phyloP scores from a whole-genome alignment of 2,888 invertebrate species.

The Molanna angustata region DNA sequence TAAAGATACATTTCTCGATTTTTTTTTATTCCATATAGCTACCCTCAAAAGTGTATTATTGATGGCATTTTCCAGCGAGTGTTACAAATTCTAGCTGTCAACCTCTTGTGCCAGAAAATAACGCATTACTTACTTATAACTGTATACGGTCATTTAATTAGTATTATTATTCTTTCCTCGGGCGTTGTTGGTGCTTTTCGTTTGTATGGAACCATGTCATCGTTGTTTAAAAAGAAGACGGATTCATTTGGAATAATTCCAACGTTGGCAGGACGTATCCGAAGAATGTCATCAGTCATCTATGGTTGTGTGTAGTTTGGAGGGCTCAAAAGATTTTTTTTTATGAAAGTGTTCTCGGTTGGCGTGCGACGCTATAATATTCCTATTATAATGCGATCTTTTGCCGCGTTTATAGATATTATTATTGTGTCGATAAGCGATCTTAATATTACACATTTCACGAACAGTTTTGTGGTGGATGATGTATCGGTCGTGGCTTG shows the following conservation, averaged over 20 bases:
- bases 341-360: constrained; percentile 12
- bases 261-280: constrained; percentile 26
- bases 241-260: constrained; percentile 29
- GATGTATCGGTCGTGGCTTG: constrained; percentile 28
- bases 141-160: no score
- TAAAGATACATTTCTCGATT: no score
- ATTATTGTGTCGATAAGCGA: constrained; percentile 27
- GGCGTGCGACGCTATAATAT: constrained; percentile 21
- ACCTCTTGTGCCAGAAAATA: constrained; percentile 4
- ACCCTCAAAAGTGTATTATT: no score
- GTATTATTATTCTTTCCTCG: background rate
- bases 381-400: constrained; percentile 23
- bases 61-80: constrained; percentile 8
- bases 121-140: no score
- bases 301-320: constrained; percentile 4
- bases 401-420: constrained; percentile 25
- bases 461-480: constrained; percentile 23
- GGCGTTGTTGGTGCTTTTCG: background rate
- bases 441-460: constrained; percentile 30
- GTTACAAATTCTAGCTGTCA: constrained; percentile 18
- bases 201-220: constrained; percentile 16
- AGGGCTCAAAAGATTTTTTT: constrained; percentile 25
- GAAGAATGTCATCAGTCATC: constrained; percentile 32
- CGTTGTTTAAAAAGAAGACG: constrained; percentile 19
- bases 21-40: no score